Percentiles rank a stretch among this genome's conserved stretches.
Evolutionary conservation across 2,888 invertebrate genomes (phyloP).

Genomic region (Cephus pulcher): DNA sequence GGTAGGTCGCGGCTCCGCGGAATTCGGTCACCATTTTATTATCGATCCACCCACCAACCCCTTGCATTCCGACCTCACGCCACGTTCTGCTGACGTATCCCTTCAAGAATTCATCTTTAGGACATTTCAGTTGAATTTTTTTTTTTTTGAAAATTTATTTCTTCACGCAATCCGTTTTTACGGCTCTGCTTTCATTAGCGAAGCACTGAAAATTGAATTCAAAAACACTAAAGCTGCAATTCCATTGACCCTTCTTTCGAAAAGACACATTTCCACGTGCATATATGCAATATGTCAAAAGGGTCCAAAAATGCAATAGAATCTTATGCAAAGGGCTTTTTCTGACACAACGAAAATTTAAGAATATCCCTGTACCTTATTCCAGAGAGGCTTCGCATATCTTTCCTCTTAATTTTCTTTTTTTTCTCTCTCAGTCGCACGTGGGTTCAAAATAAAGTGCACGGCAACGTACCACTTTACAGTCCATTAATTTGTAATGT

Average conservation of each 20-base stretch:
- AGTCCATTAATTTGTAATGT: constrained; percentile 48
- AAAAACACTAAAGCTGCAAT: not conserved
- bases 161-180: not conserved
- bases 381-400: not conserved
- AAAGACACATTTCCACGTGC: not conserved
- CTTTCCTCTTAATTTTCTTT: not conserved
- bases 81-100: constrained; percentile 23
- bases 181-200: not conserved
- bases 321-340: not conserved
- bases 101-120: not conserved
- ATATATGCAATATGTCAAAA: not conserved
- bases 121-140: not conserved
- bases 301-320: not conserved
- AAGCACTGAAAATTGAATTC: too few relatives aligned
- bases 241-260: not conserved
- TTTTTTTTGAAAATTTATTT: not conserved
- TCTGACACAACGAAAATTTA: not conserved
- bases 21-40: constrained; percentile 67
- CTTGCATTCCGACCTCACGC: constrained; percentile 8
- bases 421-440: constrained; percentile 2
- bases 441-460: constrained; percentile 32
- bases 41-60: constrained; percentile 52
- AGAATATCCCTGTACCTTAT: constrained; percentile 3
- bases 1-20: constrained; percentile 59
- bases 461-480: constrained; percentile 38